phyloP scores from a whole-genome alignment of 1,140 invertebrate genomes.

The Meloidogyne exigua region DNA sequence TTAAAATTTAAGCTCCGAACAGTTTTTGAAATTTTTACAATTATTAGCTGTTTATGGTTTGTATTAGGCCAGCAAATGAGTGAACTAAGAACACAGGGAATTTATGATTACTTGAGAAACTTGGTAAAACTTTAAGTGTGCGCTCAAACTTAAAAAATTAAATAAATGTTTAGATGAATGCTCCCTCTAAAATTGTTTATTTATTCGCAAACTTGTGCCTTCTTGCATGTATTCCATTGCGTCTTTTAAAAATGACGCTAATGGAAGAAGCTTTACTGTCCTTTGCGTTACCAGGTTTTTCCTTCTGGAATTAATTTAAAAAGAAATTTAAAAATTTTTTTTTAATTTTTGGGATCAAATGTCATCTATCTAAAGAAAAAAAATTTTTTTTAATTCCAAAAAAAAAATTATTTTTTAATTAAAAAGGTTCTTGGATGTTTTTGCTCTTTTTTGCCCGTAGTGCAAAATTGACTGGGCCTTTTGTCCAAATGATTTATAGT shows the following conservation, averaged over 20 bases:
- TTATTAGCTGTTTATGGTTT: conserved; percentile 80
- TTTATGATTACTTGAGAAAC: conserved; percentile 84
- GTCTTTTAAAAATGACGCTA: conserved; percentile 73
- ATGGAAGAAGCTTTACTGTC: conserved; percentile 86
- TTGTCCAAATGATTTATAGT: conserved; percentile 96
- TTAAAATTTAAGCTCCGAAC: conserved; percentile 69
- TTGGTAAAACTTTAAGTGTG: conserved; percentile 74
- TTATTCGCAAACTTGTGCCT: conserved; percentile 87
- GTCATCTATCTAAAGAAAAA: not conserved
- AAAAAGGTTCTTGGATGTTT: conserved; percentile 19
- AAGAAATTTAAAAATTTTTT: not conserved
- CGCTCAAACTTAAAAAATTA: not conserved
- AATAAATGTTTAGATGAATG: conserved; percentile 74
- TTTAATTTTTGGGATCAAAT: too few species aligned
- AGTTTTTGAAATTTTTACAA: conserved; percentile 78
- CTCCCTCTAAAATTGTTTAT: conserved; percentile 90
- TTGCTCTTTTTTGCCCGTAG: conserved; percentile 68
- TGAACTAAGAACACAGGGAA: conserved; percentile 87
- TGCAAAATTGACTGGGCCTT: conserved; percentile 86
- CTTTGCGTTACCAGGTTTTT: conserved; percentile 82
- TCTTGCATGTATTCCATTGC: conserved; percentile 83
- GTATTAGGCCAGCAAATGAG: conserved; percentile 86
- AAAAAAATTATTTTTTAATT: too few species aligned
- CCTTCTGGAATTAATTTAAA: conserved; percentile 85
- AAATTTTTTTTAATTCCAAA: not conserved